Conservation (phyloP, 2,113 vertebrate genomes). For the Enhydra lutris region DNA sequence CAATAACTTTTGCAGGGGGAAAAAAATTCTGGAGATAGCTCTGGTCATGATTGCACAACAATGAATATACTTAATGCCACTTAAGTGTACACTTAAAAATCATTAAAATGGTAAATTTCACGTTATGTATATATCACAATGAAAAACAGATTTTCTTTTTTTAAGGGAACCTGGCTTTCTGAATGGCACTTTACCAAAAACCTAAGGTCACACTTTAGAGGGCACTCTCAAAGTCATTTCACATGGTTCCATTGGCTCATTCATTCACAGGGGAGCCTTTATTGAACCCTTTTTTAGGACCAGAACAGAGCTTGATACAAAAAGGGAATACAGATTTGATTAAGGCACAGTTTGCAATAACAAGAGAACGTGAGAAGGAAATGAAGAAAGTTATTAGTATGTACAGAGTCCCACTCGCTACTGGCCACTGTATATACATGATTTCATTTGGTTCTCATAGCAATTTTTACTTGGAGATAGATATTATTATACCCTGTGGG, state of each 20-base stretch:
- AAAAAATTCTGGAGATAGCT: neutral
- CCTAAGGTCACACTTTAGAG: neutral
- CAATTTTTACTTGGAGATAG: neutral
- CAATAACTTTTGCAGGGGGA: neutral
- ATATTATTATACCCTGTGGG: neutral
- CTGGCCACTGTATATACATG: neutral
- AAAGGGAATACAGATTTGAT: neutral
- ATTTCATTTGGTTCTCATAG: neutral
- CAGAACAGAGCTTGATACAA: neutral
- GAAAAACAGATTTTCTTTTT: neutral
- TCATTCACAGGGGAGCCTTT: neutral
- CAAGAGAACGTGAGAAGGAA: neutral
- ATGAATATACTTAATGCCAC: neutral
- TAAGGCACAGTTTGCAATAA: neutral
- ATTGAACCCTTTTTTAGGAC: neutral
- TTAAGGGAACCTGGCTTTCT: neutral
- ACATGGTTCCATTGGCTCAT: neutral
- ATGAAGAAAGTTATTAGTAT: neutral
- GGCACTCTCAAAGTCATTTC: neutral
- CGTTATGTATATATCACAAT: neutral
- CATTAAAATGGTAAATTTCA: neutral
- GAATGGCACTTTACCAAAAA: neutral
- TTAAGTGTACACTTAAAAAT: neutral
- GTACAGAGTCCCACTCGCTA: neutral
- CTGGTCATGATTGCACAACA: neutral